Evolutionary conservation across 2,888 invertebrate species (phyloP).

Genomic region (Lycocerus yunnanus): DNA sequence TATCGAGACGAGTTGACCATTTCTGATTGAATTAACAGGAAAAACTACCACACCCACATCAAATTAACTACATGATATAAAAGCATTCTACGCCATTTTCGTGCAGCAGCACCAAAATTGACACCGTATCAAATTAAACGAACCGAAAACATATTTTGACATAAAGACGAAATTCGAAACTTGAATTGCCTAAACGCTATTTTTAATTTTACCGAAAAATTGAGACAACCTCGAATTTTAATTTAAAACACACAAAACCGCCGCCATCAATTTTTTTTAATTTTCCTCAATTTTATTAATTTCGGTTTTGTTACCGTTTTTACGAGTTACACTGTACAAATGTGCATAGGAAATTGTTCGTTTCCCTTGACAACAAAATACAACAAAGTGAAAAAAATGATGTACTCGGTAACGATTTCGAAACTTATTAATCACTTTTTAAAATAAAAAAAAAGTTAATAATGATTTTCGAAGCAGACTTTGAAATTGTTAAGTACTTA

Average conservation of each 20-base stretch:
- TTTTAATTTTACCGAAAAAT: background rate
- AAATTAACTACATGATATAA: slow-evolving; percentile 41
- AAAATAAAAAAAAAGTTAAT: background rate
- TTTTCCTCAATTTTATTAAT: background rate
- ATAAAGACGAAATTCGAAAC: background rate
- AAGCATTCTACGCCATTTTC: slow-evolving; percentile 52
- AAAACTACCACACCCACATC: slow-evolving; percentile 49
- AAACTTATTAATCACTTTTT: background rate
- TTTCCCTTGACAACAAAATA: background rate
- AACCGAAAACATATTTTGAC: background rate
- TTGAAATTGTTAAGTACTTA: background rate
- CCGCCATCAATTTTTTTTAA: background rate
- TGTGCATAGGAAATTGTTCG: background rate
- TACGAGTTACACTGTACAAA: background rate
- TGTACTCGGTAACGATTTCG: background rate
- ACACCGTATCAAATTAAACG: background rate
- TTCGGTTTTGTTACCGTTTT: background rate
- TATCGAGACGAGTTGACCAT: background rate
- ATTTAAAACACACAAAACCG: background rate
- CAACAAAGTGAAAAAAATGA: background rate
- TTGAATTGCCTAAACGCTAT: background rate
- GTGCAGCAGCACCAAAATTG: slow-evolving; percentile 26
- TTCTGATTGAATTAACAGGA: slow-evolving; percentile 19
- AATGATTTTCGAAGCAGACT: background rate
- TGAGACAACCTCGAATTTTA: background rate